These are phyloP conservation scores for Ahaetulla prasina DNA, from an alignment of 2,113 vertebrate species.

Conservation along the genomic window DNA sequence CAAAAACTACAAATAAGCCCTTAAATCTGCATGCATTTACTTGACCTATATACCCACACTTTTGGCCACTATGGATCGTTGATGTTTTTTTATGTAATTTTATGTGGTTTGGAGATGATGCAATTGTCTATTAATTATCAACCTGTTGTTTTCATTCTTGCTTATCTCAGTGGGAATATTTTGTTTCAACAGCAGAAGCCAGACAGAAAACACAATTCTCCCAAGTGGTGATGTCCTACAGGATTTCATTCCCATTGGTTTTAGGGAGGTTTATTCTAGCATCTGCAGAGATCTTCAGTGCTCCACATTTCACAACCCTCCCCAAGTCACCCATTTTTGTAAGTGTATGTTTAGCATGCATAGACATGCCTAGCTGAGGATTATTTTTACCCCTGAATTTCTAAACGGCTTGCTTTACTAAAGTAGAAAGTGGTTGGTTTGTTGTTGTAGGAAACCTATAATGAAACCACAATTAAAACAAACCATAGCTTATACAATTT, in stretches of 20 bases:
- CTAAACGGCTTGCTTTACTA: background rate
- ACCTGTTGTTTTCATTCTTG: background rate
- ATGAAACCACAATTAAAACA: background rate
- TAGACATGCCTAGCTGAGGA: background rate
- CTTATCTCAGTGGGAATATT: background rate
- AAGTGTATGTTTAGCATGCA: background rate
- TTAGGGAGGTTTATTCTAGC: background rate
- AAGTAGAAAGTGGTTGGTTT: background rate
- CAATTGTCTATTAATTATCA: background rate
- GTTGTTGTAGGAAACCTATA: background rate
- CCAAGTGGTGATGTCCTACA: background rate
- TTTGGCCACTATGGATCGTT: background rate
- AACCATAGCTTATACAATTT: background rate
- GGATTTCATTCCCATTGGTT: background rate
- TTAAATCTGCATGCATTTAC: background rate
- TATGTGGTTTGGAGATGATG: background rate
- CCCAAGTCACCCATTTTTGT: background rate
- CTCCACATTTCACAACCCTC: background rate
- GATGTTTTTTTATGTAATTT: background rate
- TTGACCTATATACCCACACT: background rate
- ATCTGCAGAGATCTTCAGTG: background rate
- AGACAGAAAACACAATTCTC: background rate
- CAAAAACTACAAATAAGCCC: background rate
- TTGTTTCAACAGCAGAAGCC: background rate
- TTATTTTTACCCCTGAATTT: background rate